Conservation (phyloP, 2,888 invertebrate genomes). For the Melipona bicolor region DNA sequence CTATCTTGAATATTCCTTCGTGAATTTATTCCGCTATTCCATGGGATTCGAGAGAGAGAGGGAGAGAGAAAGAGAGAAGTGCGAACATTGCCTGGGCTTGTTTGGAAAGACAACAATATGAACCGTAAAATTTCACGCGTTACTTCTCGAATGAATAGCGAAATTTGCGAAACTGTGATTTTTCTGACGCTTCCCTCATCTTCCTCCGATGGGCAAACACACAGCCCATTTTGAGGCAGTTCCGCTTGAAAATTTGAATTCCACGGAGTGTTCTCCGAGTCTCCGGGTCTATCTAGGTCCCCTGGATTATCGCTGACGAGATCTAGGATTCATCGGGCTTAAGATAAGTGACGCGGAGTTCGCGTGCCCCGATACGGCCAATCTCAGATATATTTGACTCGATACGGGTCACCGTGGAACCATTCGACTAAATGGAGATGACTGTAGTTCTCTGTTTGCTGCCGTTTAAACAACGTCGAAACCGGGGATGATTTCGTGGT, state of each 20-base stretch:
- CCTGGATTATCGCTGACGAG: not conserved
- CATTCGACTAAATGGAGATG: not conserved
- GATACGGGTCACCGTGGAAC: not conserved
- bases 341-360: not conserved
- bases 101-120: slow-evolving; percentile 28
- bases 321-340: not conserved
- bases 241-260: not conserved
- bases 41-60: not conserved
- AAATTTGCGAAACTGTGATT: not conserved
- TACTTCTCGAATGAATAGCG: not conserved
- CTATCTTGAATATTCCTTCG: slow-evolving; percentile 7
- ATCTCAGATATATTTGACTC: not conserved
- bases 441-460: not conserved
- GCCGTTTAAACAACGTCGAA: not conserved
- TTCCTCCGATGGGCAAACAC: not conserved
- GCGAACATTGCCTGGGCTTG: not conserved
- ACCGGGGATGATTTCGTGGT: not conserved
- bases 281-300: not conserved
- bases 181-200: not conserved
- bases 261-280: not conserved
- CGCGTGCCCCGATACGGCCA: not conserved
- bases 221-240: not conserved
- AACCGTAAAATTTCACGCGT: slow-evolving; percentile 11
- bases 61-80: not conserved
- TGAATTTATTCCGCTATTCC: slow-evolving; percentile 15